Conservation (phyloP, 2,113 vertebrate species). For the Chascanopsetta lugubris region DNA sequence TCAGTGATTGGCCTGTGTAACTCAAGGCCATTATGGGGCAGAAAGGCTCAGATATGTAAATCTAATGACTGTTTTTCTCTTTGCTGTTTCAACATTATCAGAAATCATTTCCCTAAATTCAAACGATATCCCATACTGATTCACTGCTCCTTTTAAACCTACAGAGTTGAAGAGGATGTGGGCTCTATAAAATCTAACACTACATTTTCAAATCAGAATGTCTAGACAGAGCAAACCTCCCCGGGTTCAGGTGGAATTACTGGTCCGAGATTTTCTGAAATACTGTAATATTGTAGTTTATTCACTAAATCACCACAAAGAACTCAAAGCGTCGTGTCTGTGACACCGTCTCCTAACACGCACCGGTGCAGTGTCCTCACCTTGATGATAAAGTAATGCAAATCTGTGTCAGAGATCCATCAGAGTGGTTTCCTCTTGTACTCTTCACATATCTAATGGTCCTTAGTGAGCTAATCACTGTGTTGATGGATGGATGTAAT, state of each 20-base stretch:
- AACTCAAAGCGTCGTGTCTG: neutral
- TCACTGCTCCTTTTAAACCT: neutral
- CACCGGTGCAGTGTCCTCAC: neutral
- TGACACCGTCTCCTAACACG: neutral
- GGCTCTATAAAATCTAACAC: too few species aligned
- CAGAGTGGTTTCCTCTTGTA: conserved; percentile 14
- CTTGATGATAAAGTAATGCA: conserved; percentile 10
- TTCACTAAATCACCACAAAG: neutral
- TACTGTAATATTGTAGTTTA: neutral
- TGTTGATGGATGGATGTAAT: conserved; percentile 60
- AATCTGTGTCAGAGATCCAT: conserved; percentile 2
- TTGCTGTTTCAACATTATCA: neutral
- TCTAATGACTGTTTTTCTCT: neutral
- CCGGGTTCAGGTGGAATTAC: neutral
- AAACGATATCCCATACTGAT: neutral
- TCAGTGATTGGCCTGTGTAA: neutral
- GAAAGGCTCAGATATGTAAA: neutral
- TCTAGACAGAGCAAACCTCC: too few species aligned
- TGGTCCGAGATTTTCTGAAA: neutral
- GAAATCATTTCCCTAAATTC: neutral
- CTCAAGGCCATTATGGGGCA: neutral
- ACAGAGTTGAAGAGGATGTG: neutral
- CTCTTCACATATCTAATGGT: conserved; percentile 30
- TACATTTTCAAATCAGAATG: too few species aligned
- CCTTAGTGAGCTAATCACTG: conserved; percentile 43